Percentiles rank a stretch among this genome's conserved stretches.
Conservation (phyloP, 1,140 invertebrate species). For the Thaumatotibia leucotreta region DNA sequence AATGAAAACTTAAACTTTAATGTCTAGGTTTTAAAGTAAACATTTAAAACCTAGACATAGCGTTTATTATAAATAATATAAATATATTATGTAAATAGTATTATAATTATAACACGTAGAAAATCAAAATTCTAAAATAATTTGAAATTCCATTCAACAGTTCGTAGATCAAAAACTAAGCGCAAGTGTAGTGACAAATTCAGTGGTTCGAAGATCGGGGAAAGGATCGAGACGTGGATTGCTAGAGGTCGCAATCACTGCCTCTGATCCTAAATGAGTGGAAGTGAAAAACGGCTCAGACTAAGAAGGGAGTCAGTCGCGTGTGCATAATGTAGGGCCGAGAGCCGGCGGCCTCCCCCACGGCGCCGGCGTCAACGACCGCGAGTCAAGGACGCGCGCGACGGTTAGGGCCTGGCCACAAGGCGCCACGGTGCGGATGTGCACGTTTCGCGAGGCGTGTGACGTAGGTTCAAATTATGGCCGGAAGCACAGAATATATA, state of each 20-base stretch:
- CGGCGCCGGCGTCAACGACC: constrained; percentile 59
- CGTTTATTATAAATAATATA: too few species aligned
- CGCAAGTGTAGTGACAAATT: background rate
- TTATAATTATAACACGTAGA: too few species aligned
- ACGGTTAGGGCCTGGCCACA: constrained; percentile 25
- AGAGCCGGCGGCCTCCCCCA: constrained; percentile 31
- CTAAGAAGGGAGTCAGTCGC: constrained; percentile 39
- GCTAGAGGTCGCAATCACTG: constrained; percentile 10
- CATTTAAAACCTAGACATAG: too few species aligned
- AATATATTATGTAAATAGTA: too few species aligned
- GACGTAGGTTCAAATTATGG: background rate
- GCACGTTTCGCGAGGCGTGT: background rate
- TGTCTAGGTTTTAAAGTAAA: too few species aligned
- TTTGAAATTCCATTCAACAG: too few species aligned
- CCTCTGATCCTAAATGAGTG: constrained; percentile 13
- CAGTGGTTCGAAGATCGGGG: background rate
- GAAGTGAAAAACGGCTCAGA: constrained; percentile 9
- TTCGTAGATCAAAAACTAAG: background rate
- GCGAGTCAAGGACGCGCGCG: constrained; percentile 55
- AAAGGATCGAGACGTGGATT: constrained; percentile 1
- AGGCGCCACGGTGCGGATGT: constrained; percentile 12
- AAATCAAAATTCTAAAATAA: too few species aligned
- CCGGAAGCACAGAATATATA: too few species aligned
- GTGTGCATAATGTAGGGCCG: constrained; percentile 52
- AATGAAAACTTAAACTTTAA: too few species aligned